Percentiles rank a stretch among this genome's conserved stretches.
Evolutionary conservation across 2,797 vertebrate species (phyloP).

Genomic region (Crocodylus rhombifer): DNA sequence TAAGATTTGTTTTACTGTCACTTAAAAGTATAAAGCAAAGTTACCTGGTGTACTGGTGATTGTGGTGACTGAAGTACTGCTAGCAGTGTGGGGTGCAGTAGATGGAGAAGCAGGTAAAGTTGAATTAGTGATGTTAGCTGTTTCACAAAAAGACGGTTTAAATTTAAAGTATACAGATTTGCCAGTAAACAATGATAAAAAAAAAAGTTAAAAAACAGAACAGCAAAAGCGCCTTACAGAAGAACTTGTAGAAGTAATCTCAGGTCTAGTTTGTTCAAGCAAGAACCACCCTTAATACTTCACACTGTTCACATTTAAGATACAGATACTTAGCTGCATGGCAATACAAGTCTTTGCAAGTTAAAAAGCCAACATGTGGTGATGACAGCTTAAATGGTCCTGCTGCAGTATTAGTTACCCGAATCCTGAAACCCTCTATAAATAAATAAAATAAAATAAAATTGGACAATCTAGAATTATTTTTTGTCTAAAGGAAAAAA

Average conservation of each 20-base stretch:
- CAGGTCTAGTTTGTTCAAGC: neutral
- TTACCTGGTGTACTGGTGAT: slow-evolving; percentile 64
- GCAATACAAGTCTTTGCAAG: neutral
- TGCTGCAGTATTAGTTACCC: neutral
- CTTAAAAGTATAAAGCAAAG: neutral
- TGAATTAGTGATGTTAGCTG: slow-evolving; percentile 58
- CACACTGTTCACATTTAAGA: neutral
- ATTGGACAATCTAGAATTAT: no score
- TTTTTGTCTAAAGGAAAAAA: neutral
- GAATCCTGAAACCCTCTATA: neutral
- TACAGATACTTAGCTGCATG: neutral
- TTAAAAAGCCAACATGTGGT: neutral
- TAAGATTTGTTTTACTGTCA: no score
- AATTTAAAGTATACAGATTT: neutral
- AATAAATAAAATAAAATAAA: neutral
- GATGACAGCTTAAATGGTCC: neutral
- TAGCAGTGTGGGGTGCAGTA: slow-evolving; percentile 9
- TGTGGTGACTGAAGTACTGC: slow-evolving; percentile 4
- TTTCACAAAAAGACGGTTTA: slow-evolving; percentile 25
- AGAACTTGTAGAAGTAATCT: neutral
- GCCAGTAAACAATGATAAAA: neutral
- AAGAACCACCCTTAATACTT: slow-evolving; percentile 6
- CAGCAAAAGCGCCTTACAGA: neutral
- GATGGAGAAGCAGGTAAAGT: slow-evolving; percentile 51
- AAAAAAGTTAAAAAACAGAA: neutral